Conservation (phyloP, 2,888 invertebrate species). For the Synanthedon andrenaeformis region DNA sequence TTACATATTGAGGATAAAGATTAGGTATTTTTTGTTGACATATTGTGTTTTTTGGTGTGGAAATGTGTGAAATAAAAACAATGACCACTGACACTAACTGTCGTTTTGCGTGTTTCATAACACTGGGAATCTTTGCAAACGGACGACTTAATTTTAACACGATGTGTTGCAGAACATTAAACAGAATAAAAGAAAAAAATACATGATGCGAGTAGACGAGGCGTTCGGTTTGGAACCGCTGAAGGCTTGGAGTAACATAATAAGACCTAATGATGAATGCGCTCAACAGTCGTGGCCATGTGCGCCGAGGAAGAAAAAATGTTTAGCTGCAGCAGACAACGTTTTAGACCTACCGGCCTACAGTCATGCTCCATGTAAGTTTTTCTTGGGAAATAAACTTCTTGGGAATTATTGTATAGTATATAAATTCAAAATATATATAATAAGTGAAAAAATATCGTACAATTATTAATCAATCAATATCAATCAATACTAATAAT, state of each 20-base stretch:
- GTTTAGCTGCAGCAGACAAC: slow-evolving; percentile 44
- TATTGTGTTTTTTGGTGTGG: too few relatives aligned
- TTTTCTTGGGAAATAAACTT: background rate
- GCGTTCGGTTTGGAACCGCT: slow-evolving; percentile 34
- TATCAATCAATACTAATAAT: too few relatives aligned
- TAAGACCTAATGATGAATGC: slow-evolving; percentile 7
- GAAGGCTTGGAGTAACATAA: slow-evolving; percentile 2
- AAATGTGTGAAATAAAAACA: background rate
- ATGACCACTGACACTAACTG: background rate
- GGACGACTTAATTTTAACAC: too few relatives aligned
- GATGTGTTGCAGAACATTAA: too few relatives aligned
- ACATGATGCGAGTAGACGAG: slow-evolving; percentile 31
- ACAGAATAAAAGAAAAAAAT: slow-evolving; percentile 16
- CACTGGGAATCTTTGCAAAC: background rate
- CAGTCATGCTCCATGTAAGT: slow-evolving; percentile 41
- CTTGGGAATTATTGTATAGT: too few relatives aligned
- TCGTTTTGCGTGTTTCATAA: background rate
- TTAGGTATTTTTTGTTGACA: too few relatives aligned
- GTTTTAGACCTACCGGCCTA: slow-evolving; percentile 51
- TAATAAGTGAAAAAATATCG: too few relatives aligned
- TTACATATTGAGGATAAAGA: too few relatives aligned
- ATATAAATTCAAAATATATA: too few relatives aligned
- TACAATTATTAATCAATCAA: too few relatives aligned
- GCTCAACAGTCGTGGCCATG: slow-evolving; percentile 44
- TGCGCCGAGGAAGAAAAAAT: slow-evolving; percentile 33